Percentiles rank a stretch among this genome's conserved stretches.
Evolutionary conservation across 2,888 invertebrate genomes (phyloP).

Genomic region (Amblyteles armatorius): DNA sequence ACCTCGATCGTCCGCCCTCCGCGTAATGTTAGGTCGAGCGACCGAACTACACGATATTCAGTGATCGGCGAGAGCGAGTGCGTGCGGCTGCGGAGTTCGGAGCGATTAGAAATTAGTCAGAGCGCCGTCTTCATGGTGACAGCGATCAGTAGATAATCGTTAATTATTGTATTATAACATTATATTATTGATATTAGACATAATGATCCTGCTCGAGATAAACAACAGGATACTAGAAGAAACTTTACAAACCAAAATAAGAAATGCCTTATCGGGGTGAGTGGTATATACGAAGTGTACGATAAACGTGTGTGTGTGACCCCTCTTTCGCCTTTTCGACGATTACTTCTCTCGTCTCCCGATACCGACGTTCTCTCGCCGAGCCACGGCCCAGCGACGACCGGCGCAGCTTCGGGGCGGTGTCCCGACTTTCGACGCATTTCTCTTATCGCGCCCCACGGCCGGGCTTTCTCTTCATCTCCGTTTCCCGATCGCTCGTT

Average conservation of each 20-base stretch:
- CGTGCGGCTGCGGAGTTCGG: slow-evolving; percentile 64
- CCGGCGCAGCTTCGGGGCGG: slow-evolving; percentile 74
- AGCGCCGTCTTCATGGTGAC: slow-evolving; percentile 78
- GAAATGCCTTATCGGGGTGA: slow-evolving; percentile 98
- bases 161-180: slow-evolving; percentile 78
- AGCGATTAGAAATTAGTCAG: slow-evolving; percentile 78
- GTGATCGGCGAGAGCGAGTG: slow-evolving; percentile 32
- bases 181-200: slow-evolving; percentile 75
- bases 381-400: slow-evolving; percentile 2
- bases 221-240: slow-evolving; percentile 99
- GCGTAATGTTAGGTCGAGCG: slow-evolving; percentile 17
- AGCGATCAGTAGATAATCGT: slow-evolving; percentile 79
- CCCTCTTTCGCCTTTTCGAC: background rate
- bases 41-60: slow-evolving; percentile 28
- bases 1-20: slow-evolving; percentile 10
- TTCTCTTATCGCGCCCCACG: background rate
- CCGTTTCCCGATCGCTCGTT: background rate
- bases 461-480: background rate
- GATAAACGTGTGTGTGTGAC: background rate
- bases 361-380: slow-evolving; percentile 12
- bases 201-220: slow-evolving; percentile 98
- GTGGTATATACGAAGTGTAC: slow-evolving; percentile 81
- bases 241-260: slow-evolving; percentile 97
- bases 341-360: background rate
- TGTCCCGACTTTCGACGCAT: slow-evolving; percentile 70